Conservation (phyloP, 2,888 invertebrate species). For the Ichneumoninae sp. region DNA sequence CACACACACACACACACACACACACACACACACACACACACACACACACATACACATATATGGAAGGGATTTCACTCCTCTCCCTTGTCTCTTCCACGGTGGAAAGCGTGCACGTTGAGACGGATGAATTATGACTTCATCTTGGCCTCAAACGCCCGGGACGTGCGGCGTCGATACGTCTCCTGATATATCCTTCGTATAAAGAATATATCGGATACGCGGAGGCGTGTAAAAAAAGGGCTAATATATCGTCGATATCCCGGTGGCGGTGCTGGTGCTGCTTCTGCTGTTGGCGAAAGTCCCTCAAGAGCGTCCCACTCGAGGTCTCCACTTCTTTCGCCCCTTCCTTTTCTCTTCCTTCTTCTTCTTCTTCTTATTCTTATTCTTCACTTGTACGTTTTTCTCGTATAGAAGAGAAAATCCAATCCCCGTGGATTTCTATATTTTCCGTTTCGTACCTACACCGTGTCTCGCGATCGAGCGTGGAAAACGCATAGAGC, state of each 20-base stretch:
- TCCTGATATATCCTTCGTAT: slow-evolving; percentile 57
- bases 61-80: slow-evolving; percentile 19
- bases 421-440: slow-evolving; percentile 53
- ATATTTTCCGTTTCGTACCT: slow-evolving; percentile 36
- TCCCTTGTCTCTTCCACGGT: slow-evolving; percentile 30
- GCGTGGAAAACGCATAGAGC: slow-evolving; percentile 48
- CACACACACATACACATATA: not conserved
- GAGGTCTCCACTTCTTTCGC: slow-evolving; percentile 21
- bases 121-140: slow-evolving; percentile 67
- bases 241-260: slow-evolving; percentile 67
- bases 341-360: not conserved
- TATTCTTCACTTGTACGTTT: slow-evolving; percentile 20
- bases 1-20: not conserved
- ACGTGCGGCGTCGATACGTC: slow-evolving; percentile 67
- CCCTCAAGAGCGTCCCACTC: slow-evolving; percentile 61
- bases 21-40: not conserved
- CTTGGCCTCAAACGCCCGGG: slow-evolving; percentile 63
- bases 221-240: slow-evolving; percentile 52
- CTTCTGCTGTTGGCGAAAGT: slow-evolving; percentile 57
- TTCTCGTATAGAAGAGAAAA: slow-evolving; percentile 10
- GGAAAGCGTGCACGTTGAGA: slow-evolving; percentile 41
- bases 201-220: slow-evolving; percentile 59
- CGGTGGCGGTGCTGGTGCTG: slow-evolving; percentile 29
- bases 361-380: slow-evolving; percentile 23
- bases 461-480: slow-evolving; percentile 28